Evolutionary conservation across 1,140 invertebrate species (phyloP), one percentile per base, ranked within the genome.

Genomic region (Telenomus remus): DNA sequence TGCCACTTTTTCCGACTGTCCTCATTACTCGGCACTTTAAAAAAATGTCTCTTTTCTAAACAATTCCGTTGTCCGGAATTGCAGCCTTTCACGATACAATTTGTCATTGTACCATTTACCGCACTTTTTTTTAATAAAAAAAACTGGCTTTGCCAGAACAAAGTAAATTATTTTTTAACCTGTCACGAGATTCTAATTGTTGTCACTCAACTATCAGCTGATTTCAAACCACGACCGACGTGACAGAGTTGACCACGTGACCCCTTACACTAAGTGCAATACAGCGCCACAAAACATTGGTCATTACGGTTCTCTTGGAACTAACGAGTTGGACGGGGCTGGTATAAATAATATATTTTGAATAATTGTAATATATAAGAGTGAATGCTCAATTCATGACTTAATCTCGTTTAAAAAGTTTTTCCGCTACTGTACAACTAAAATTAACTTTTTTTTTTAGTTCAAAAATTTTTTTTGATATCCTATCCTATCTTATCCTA

Each of bases 21-120:
- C 14, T 1, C 34, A 13, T 64, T 12, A n/a, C 33, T 53, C 39
- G 60, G 60, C 13, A 63, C 60, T 63, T 63, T 12, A 44, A 61
- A 61, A 43, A 61, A 63, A 46, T 63, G 49, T 46, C 42, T 44
- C 39, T 53, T 63, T 47, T 63, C 60, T 0, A 13, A 3, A 16
- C 60, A 63, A 4, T 15, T 37, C 6, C 49, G 12, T 46, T 63
- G 49, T 34, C 60, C 60, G n/a, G 60, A 63, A 35, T 63, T 63
- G 34, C 60, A 63, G 5, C 33, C 33, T 35, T 53, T 47, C 13
- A 63, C 49, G 6, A 7, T 14, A 46, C 60, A 63, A 46, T 53
- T 63, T 27, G 49, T 49, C 60, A 63, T 44, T 12, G n/a, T 4
- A 4, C 43, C 9, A 10, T 11, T 14, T 13, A 2, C 8, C 12